phyloP scores from a whole-genome alignment of 2,113 vertebrate genomes.

The Formicarius rufipectus region DNA sequence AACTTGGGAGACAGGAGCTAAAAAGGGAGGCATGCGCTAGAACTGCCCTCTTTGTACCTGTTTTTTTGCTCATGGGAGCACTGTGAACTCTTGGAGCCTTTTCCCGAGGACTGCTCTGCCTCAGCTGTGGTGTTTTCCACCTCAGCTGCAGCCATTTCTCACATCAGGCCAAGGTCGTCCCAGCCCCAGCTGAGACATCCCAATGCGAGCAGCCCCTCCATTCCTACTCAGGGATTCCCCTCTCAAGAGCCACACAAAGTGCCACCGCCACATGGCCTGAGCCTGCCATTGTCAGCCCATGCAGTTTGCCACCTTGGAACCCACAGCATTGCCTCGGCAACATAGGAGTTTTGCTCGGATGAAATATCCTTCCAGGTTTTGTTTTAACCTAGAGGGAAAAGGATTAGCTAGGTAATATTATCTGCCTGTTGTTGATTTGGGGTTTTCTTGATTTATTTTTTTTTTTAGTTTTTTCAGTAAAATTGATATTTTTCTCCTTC shows the following conservation, averaged over 20 bases:
- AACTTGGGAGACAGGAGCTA: background rate
- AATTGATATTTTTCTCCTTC: background rate
- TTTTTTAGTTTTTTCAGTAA: background rate
- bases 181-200: background rate
- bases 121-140: background rate
- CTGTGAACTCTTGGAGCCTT: background rate
- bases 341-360: background rate
- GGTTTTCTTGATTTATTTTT: background rate
- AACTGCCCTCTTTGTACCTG: background rate
- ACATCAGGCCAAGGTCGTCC: background rate
- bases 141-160: background rate
- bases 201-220: background rate
- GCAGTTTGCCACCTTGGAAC: background rate
- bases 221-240: background rate
- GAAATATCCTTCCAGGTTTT: background rate
- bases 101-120: background rate
- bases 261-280: background rate
- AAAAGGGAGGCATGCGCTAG: background rate
- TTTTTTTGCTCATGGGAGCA: background rate
- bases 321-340: background rate
- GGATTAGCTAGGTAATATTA: background rate
- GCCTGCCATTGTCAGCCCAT: background rate
- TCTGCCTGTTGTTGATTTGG: background rate
- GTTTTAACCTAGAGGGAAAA: background rate
- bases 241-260: background rate